phyloP scores from a whole-genome alignment of 2,797 vertebrate species.

The Oryzias dopingdopingensis region DNA sequence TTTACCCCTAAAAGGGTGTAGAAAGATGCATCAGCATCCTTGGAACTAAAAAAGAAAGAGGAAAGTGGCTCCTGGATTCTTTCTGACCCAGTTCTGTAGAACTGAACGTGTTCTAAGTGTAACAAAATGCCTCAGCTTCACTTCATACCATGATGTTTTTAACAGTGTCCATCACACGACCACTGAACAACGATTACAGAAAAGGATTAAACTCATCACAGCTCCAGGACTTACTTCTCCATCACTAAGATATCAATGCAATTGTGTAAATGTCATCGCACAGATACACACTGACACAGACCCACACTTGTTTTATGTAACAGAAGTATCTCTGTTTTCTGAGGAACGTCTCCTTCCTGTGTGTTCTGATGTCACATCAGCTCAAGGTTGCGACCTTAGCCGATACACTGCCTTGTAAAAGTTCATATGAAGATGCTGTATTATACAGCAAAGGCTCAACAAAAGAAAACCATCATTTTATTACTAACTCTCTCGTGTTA shows the following conservation, averaged over 20 bases:
- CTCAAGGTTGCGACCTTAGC: too few relatives aligned
- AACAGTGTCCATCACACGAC: slow-evolving; percentile 28
- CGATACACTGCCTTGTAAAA: too few relatives aligned
- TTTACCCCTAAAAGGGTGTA: too few relatives aligned
- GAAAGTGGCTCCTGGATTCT: background rate
- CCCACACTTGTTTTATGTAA: background rate
- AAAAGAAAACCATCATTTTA: too few relatives aligned
- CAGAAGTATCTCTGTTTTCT: too few relatives aligned
- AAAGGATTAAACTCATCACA: slow-evolving; percentile 40
- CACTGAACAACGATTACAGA: slow-evolving; percentile 12
- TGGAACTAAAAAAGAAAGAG: too few relatives aligned
- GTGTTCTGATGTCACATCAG: too few relatives aligned
- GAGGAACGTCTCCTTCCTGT: too few relatives aligned
- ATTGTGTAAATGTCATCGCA: slow-evolving; percentile 30
- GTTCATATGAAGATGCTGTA: too few relatives aligned
- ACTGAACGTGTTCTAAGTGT: background rate
- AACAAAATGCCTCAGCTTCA: slow-evolving; percentile 12
- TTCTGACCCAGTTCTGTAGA: slow-evolving; percentile 12
- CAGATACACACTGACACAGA: slow-evolving; percentile 6
- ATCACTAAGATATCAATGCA: slow-evolving; percentile 50
- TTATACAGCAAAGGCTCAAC: too few relatives aligned
- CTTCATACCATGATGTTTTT: slow-evolving; percentile 15
- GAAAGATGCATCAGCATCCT: too few relatives aligned
- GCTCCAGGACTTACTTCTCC: slow-evolving; percentile 28
- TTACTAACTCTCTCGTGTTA: too few relatives aligned